phyloP scores from a whole-genome alignment of 2,797 vertebrate genomes.

The Falco berigora region DNA sequence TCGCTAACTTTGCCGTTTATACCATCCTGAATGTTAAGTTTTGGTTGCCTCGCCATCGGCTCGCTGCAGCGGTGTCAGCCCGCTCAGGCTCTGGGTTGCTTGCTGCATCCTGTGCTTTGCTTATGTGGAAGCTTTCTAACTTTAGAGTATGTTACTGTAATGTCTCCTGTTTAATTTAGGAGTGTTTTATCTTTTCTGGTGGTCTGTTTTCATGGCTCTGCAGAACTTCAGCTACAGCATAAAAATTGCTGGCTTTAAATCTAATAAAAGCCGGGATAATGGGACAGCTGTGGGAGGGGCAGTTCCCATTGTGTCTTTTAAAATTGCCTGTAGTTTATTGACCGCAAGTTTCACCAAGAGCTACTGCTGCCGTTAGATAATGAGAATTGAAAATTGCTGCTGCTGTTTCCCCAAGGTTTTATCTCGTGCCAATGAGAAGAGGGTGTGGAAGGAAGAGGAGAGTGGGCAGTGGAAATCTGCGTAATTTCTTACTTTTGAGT shows the following conservation, averaged over 20 bases:
- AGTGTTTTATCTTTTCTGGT: slow-evolving; percentile 58
- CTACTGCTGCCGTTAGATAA: slow-evolving; percentile 54
- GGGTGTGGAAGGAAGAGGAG: neutral
- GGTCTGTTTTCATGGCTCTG: slow-evolving; percentile 58
- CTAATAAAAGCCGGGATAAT: slow-evolving; percentile 69
- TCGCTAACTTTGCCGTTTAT: neutral
- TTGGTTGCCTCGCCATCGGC: rapidly evolving
- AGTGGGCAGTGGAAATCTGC: neutral
- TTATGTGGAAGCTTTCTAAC: neutral
- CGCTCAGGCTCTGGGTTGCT: neutral
- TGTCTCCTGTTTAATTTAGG: slow-evolving; percentile 29
- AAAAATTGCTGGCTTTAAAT: slow-evolving; percentile 59
- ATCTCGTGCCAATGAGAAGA: neutral
- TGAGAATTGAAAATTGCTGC: slow-evolving; percentile 65
- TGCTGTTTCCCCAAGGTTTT: slow-evolving; percentile 56
- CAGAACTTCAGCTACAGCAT: slow-evolving; percentile 42
- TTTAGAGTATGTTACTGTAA: neutral
- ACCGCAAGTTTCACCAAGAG: slow-evolving; percentile 62
- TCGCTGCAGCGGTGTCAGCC: neutral
- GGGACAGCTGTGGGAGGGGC: slow-evolving; percentile 61
- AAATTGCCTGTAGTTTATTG: slow-evolving; percentile 67
- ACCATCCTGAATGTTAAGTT: neutral
- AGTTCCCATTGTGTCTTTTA: slow-evolving; percentile 61
- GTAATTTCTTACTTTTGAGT: slow-evolving; percentile 15
- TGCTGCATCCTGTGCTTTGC: neutral